Evolutionary conservation across 2,888 invertebrate genomes (phyloP).

Genomic region (Drosophila meridionalis): DNA sequence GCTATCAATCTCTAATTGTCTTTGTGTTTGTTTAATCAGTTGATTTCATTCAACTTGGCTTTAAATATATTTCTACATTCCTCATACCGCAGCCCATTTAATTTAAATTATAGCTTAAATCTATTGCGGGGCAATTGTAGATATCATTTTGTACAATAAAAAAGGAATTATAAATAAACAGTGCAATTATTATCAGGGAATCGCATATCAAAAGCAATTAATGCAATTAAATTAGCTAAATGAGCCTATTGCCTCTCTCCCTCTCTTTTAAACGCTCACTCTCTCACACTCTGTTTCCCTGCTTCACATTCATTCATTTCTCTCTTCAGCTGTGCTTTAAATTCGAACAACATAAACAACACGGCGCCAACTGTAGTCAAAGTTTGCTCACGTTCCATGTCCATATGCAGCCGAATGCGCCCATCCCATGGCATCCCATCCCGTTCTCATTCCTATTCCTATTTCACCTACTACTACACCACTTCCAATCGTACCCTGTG

Average conservation of each 20-base stretch:
- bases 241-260: background rate
- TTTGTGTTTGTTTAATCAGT: background rate
- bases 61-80: background rate
- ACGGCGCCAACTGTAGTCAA: constrained; percentile 59
- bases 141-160: background rate
- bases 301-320: background rate
- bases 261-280: background rate
- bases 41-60: background rate
- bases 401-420: constrained; percentile 35
- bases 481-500: constrained; percentile 2
- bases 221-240: constrained; percentile 21
- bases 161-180: background rate
- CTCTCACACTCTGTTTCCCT: background rate
- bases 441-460: background rate
- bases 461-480: background rate
- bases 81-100: background rate
- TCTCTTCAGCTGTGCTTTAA: constrained; percentile 32
- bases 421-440: background rate
- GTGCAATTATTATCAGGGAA: background rate
- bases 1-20: background rate
- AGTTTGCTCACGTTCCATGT: constrained; percentile 59
- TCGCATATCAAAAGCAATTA: constrained; percentile 13
- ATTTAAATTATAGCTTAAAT: background rate
- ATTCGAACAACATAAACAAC: constrained; percentile 67
- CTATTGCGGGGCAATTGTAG: background rate